Evolutionary conservation across 2,113 vertebrate genomes (phyloP), one percentile per base, ranked within the genome.

Genomic region (Chionodraco myersi): DNA sequence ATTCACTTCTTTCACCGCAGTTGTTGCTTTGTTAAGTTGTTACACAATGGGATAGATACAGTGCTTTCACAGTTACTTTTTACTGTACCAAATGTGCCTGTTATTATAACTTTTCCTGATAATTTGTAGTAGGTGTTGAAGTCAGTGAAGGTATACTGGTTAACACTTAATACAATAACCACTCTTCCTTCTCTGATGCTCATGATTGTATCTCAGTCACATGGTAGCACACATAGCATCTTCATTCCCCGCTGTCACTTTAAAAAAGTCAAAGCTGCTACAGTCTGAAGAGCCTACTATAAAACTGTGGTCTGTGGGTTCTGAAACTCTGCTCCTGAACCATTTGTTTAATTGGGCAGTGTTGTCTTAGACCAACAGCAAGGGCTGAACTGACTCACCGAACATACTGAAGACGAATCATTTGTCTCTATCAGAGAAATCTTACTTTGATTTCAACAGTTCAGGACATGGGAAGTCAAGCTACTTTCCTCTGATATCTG

Each of bases 221-320:
- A 41, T 41, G 36, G 30, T 30, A 30, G 30, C 30, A 30, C 30
- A 41, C 36, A 1, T 41, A 41, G 36, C 36, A 41, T 41, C 36
- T 41, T 6, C 5, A 5, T 6, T 41, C 36, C 36, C 36, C 36
- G 36, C 36, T 41, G 36, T 41, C 0, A 5, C 49, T n/a, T 54
- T 47, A 61, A 60, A 65, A 66, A 80, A 68, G 69, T 82, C 54
- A 10, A 62, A 62, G 68, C 41, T 67, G 75, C 72, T 73, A 41
- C 18, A 45, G 15, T 44, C 56, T 67, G 49, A 68, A 62, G 76
- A 49, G 57, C n/a, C 72, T 30, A 12, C 8, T 0, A 5, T 79
- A 52, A 67, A 65, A 58, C 45, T 57, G 11, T 61, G 47, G 52
- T 34, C 63, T 60, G 66, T 49, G 52, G 16, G 10, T 78, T 57